phyloP scores from a whole-genome alignment of 2,797 vertebrate genomes.

The Rhynchotus rufescens region DNA sequence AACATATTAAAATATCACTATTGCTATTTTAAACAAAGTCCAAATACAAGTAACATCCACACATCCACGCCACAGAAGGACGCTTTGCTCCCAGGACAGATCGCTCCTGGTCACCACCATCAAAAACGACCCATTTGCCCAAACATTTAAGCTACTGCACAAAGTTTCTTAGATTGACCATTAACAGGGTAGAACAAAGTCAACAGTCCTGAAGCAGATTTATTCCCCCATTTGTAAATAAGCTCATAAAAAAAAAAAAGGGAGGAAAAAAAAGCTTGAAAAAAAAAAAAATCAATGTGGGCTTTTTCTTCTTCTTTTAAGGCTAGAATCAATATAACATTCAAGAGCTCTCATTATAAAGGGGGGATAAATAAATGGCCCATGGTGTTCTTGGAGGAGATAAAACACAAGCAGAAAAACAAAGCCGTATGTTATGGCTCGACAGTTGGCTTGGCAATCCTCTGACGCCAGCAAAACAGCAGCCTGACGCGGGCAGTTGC shows the following conservation, averaged over 20 bases:
- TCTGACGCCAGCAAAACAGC: not conserved
- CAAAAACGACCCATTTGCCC: not conserved
- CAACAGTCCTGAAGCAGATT: conserved; percentile 58
- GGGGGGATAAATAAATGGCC: not conserved
- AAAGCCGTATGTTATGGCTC: not conserved
- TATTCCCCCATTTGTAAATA: conserved; percentile 62
- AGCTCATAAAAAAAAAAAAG: conserved; percentile 64
- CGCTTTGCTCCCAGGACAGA: not conserved
- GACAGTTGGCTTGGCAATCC: not conserved
- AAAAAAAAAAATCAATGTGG: conserved; percentile 50
- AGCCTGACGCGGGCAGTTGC: too few species aligned
- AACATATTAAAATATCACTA: not conserved
- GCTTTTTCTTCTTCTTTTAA: conserved; percentile 54
- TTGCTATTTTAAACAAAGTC: not conserved
- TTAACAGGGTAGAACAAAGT: conserved; percentile 54
- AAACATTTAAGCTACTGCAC: not conserved
- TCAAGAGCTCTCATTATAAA: conserved; percentile 60
- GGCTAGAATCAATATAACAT: conserved; percentile 65
- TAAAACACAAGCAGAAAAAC: not conserved
- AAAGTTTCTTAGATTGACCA: conserved; percentile 22
- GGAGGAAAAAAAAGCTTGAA: conserved; percentile 54
- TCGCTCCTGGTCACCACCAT: not conserved
- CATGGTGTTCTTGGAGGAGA: not conserved
- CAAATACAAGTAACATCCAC: not conserved
- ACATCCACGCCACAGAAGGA: accelerated